A percentile compares a stretch with the other conserved stretches of the same genome.
Conservation (phyloP, 2,797 vertebrate species). For the Hypotaenidia philippensis region DNA sequence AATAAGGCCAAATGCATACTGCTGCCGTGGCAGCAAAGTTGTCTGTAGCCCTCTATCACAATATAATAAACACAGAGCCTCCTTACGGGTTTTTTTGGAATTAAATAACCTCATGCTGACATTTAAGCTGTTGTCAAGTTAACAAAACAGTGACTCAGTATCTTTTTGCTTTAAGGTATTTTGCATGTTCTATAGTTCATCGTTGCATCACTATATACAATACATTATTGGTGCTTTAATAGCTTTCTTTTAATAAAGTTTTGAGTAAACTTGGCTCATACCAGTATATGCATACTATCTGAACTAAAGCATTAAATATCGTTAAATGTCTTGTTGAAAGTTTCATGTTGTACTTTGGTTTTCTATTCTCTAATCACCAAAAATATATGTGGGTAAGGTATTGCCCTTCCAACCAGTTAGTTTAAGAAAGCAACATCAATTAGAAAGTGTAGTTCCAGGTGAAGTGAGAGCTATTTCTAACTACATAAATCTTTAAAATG, state of each 20-base stretch:
- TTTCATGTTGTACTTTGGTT: background rate
- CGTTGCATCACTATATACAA: background rate
- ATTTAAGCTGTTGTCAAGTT: slow-evolving; percentile 47
- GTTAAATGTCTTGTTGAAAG: background rate
- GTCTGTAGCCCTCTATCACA: background rate
- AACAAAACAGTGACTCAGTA: background rate
- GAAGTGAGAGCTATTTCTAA: background rate
- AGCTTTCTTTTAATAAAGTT: background rate
- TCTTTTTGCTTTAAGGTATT: slow-evolving; percentile 43
- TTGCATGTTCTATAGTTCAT: slow-evolving; percentile 30
- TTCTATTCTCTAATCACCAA: background rate
- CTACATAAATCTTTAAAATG: slow-evolving; percentile 6
- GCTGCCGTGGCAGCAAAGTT: background rate
- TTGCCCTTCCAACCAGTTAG: background rate
- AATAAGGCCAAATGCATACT: background rate
- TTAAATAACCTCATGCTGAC: slow-evolving; percentile 45
- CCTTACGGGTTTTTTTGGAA: background rate
- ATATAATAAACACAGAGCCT: background rate
- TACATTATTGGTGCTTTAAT: background rate
- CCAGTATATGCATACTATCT: background rate
- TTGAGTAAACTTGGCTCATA: background rate
- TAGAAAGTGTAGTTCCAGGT: slow-evolving; percentile 1
- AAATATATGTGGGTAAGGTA: background rate
- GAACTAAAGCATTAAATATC: slow-evolving; percentile 48
- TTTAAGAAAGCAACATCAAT: background rate